Evolutionary conservation across 2,113 vertebrate genomes (phyloP).

Genomic region (Chaenocephalus aceratus): DNA sequence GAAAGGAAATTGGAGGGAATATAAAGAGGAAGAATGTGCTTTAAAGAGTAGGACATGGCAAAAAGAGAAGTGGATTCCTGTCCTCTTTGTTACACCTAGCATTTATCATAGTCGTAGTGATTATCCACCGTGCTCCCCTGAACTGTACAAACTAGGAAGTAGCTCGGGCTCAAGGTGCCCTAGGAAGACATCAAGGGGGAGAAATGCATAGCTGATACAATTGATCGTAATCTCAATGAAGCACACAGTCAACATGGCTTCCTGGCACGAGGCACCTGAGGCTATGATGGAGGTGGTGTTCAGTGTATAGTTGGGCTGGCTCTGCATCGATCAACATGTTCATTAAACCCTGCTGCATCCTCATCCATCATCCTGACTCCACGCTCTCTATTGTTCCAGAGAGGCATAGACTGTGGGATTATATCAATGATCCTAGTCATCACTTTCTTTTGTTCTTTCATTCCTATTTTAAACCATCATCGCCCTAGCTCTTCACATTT

Average conservation of each 20-base stretch:
- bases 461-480: not conserved
- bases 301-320: conserved; percentile 39
- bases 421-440: not conserved
- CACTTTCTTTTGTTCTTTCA: not conserved
- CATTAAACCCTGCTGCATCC: conserved; percentile 74
- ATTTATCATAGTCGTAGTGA: not conserved
- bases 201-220: conserved; percentile 48
- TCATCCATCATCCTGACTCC: conserved; percentile 73
- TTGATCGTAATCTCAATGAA: conserved; percentile 61
- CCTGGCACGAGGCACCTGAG: conserved; percentile 39
- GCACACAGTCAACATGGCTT: conserved; percentile 59
- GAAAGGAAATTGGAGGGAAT: not conserved
- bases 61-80: not conserved
- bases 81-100: not conserved
- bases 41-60: not conserved
- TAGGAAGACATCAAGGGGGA: conserved; percentile 40
- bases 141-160: conserved; percentile 14
- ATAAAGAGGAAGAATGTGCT: not conserved
- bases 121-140: conserved; percentile 7
- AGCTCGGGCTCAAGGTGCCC: conserved; percentile 28
- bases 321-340: conserved; percentile 66
- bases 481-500: not conserved
- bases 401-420: conserved; percentile 32
- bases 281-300: conserved; percentile 57
- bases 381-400: conserved; percentile 54